Conservation (phyloP, 1,140 invertebrate genomes). For the Notospermus geniculatus region DNA sequence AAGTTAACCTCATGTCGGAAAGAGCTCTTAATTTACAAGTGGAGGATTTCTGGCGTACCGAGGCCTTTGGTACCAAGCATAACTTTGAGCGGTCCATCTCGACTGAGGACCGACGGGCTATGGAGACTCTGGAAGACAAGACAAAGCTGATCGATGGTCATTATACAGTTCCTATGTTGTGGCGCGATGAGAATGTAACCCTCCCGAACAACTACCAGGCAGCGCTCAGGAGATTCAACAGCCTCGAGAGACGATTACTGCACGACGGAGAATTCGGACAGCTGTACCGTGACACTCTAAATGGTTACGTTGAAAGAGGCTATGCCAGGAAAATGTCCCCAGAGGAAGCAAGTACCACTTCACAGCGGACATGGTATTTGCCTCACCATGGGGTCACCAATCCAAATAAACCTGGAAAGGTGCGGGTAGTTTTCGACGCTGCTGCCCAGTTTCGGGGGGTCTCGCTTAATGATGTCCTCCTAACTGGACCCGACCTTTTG, state of each 20-base stretch:
- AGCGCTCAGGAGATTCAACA: background rate
- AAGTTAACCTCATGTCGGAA: too few relatives aligned
- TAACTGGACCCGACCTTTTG: slow-evolving; percentile 49
- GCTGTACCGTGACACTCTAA: background rate
- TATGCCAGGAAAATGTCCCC: background rate
- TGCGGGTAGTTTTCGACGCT: slow-evolving; percentile 30
- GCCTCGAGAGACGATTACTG: background rate
- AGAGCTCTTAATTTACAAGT: too few relatives aligned
- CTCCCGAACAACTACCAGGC: background rate
- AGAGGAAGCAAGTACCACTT: background rate
- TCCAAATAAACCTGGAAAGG: slow-evolving; percentile 23
- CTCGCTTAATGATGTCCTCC: slow-evolving; percentile 33
- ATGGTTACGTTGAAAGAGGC: background rate
- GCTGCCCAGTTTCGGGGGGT: slow-evolving; percentile 21
- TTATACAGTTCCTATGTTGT: background rate
- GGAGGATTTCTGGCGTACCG: too few relatives aligned
- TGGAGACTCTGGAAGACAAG: background rate
- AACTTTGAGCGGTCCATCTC: background rate
- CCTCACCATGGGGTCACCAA: slow-evolving; percentile 28
- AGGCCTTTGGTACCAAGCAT: background rate
- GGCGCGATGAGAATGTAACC: background rate
- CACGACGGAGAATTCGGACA: background rate
- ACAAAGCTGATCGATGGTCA: background rate
- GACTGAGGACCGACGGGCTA: background rate
- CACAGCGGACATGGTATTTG: slow-evolving; percentile 19